Conservation (phyloP, 1,140 invertebrate genomes). For the Aphaenogaster floridana region DNA sequence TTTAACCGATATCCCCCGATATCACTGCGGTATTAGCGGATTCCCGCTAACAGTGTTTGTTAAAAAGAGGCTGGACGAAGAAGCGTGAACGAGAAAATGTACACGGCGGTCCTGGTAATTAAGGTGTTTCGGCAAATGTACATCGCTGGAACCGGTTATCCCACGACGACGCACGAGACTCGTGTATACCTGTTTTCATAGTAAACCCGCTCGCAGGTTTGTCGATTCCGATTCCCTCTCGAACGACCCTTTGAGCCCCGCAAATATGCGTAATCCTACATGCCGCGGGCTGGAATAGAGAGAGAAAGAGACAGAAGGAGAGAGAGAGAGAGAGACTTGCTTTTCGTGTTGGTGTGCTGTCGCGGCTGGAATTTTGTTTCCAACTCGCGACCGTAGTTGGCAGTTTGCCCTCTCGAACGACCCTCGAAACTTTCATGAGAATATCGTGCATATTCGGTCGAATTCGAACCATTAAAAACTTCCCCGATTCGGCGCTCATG, state of each 20-base stretch:
- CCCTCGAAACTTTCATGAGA: conserved; percentile 31
- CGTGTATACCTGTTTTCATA: conserved; percentile 68
- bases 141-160: conserved; percentile 77
- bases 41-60: background rate
- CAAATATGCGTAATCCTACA: conserved; percentile 75
- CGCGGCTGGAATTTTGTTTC: conserved; percentile 44
- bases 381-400: conserved; percentile 40
- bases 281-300: conserved; percentile 28
- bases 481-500: background rate
- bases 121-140: conserved; percentile 79
- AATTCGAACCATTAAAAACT: conserved; percentile 46
- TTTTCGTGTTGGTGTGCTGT: background rate
- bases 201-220: conserved; percentile 67
- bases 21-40: background rate
- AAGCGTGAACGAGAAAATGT: conserved; percentile 57
- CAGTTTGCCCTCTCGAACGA: conserved; percentile 48
- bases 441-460: conserved; percentile 22
- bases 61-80: conserved; percentile 8
- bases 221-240: conserved; percentile 63
- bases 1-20: conserved; percentile 25
- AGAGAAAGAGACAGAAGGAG: background rate
- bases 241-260: conserved; percentile 68
- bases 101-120: conserved; percentile 77
- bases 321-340: background rate
- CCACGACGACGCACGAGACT: conserved; percentile 37